Evolutionary conservation across 2,113 vertebrate species (phyloP), one percentile per base, ranked within the genome.

Genomic region (Ammodytes marinus): DNA sequence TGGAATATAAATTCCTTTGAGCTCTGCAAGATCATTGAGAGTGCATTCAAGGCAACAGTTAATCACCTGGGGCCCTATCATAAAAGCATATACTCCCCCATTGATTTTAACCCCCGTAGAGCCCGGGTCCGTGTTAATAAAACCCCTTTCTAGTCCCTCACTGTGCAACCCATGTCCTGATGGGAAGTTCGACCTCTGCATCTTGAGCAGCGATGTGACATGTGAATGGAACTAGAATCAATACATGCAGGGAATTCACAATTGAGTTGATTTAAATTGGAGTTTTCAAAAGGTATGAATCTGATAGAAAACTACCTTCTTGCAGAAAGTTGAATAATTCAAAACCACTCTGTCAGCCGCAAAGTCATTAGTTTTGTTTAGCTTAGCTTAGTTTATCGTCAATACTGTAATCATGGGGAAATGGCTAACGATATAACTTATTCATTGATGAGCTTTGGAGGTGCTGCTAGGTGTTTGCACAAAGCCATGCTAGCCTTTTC

Each of bases 1-100:
- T 83, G 40, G 76, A 83, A 75, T 84, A 70, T 69, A 82, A 80
- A 88, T 82, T 85, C 75, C 42, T 82, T 53, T 19, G 75, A 85
- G 78, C 76, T 82, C 74, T 77, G 71, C 86, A 74, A 75, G 77
- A 84, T 93, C 63, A 79, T 74, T 66, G 47, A 69, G 66, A 91
- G 74, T 75, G 59, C 75, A 76, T 93, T 92, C 89, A 90, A 75
- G 55, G 84, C 42, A 70, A 64, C 57, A 66, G 73, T 90, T 92
- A 92, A 92, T 93, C 87, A 90, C 59, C 50, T 0, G 42, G 15
- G 74, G 64, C 72, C 79, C 78, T 49, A 76, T 82, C 82, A 87
- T 89, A 85, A 90, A 91, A 74, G 11, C 67, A 74, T 61, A 75
- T 80, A 27, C 27, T 74, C 68, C 52, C 52, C 39, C 73, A 80